Percentiles rank a stretch among this genome's conserved stretches.
Conservation (phyloP, 2,113 vertebrate species). For the Oreochromis niloticus region DNA sequence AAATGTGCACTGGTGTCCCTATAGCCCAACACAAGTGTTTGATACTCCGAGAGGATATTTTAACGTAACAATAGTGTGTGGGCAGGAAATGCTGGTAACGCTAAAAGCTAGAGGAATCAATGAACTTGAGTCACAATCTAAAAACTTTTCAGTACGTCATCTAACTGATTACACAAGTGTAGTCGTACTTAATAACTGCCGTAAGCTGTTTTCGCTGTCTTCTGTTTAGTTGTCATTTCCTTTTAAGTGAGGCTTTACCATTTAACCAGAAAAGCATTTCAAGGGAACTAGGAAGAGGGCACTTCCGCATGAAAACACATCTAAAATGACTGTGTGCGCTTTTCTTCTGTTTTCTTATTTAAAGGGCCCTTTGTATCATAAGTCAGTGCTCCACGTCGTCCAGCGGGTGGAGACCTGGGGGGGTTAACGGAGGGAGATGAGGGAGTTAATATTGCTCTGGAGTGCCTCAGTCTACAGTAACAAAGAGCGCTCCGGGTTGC, state of each 20-base stretch:
- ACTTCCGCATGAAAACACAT: neutral
- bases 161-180: neutral
- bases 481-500: conserved; percentile 49
- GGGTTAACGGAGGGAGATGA: neutral
- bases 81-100: neutral
- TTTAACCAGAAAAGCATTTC: neutral
- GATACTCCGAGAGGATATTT: neutral
- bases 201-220: neutral
- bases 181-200: neutral
- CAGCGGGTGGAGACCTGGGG: neutral
- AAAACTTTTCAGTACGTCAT: neutral
- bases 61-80: neutral
- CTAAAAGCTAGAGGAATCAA: neutral
- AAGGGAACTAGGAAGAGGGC: neutral
- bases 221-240: neutral
- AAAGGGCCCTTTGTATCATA: neutral
- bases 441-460: conserved; percentile 23
- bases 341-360: neutral
- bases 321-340: neutral
- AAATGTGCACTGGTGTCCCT: neutral
- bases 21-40: neutral
- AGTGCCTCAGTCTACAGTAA: conserved; percentile 28
- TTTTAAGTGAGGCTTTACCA: neutral
- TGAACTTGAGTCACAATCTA: neutral
- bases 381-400: neutral